Percentiles rank a stretch among this genome's conserved stretches.
Evolutionary conservation across 2,113 vertebrate species (phyloP).

Genomic region (Bufo bufo): DNA sequence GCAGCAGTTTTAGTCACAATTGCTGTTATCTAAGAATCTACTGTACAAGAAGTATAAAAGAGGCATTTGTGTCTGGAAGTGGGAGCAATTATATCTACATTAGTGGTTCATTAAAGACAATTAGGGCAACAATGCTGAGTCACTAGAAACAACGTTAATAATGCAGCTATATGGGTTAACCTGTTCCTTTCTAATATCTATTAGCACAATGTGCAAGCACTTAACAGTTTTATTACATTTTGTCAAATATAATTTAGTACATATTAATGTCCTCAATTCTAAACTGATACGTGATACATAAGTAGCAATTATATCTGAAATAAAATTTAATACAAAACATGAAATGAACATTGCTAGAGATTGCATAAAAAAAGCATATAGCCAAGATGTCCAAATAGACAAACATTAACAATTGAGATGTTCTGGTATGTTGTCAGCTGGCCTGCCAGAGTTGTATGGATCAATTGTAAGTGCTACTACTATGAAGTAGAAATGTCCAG

Average conservation of each 20-base stretch:
- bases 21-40: conserved; percentile 27
- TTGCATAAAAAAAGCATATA: neutral
- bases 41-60: conserved; percentile 12
- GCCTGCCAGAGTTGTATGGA: neutral
- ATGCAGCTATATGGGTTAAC: conserved; percentile 45
- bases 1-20: conserved; percentile 45
- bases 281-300: neutral
- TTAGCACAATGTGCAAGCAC: conserved; percentile 16
- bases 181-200: conserved; percentile 26
- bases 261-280: neutral
- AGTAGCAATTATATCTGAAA: neutral
- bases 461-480: neutral
- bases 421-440: neutral
- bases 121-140: conserved; percentile 56
- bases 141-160: conserved; percentile 44
- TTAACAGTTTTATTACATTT: conserved; percentile 14
- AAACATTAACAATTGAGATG: neutral
- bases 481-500: neutral
- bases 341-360: neutral
- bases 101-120: conserved; percentile 57
- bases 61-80: conserved; percentile 45
- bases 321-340: neutral
- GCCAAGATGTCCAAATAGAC: neutral
- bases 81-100: conserved; percentile 56
- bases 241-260: neutral